These are phyloP conservation scores for Ophioninae sp. DNA, from an alignment of 2,888 invertebrate genomes.

Conservation along the genomic window DNA sequence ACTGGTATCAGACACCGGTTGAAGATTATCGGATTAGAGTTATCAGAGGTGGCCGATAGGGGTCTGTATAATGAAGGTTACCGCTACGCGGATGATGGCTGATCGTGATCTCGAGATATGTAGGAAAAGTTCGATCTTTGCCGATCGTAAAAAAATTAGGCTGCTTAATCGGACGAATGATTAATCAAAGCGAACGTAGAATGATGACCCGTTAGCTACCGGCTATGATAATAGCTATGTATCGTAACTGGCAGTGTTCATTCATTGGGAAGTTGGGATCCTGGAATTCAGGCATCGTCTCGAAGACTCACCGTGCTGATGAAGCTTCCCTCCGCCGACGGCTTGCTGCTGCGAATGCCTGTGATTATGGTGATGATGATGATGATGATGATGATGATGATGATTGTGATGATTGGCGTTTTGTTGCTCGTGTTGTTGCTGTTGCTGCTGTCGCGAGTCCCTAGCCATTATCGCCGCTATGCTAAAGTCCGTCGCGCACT, in stretches of 20 bases:
- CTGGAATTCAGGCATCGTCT: not conserved
- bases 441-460: conserved; percentile 83
- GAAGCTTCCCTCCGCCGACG: conserved; percentile 77
- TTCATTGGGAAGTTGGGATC: conserved; percentile 21
- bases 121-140: conserved; percentile 31
- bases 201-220: conserved; percentile 17
- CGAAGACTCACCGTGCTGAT: conserved; percentile 76
- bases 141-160: conserved; percentile 53
- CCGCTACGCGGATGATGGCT: conserved; percentile 26
- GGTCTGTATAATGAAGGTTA: conserved; percentile 20
- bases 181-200: conserved; percentile 41
- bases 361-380: conserved; percentile 82
- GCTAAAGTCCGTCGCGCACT: conserved; percentile 96
- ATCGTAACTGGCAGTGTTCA: conserved; percentile 1
- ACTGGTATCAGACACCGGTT: conserved; percentile 25
- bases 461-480: conserved; percentile 97
- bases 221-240: conserved; percentile 10
- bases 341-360: conserved; percentile 74
- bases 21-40: conserved; percentile 52
- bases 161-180: conserved; percentile 37
- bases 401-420: conserved; percentile 74
- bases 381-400: conserved; percentile 79
- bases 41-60: conserved; percentile 43
- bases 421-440: conserved; percentile 83
- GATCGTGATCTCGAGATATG: conserved; percentile 12